Base-by-base conservation (phyloP, 2,113 vertebrate species). In the Mixornis gularis region DNA sequence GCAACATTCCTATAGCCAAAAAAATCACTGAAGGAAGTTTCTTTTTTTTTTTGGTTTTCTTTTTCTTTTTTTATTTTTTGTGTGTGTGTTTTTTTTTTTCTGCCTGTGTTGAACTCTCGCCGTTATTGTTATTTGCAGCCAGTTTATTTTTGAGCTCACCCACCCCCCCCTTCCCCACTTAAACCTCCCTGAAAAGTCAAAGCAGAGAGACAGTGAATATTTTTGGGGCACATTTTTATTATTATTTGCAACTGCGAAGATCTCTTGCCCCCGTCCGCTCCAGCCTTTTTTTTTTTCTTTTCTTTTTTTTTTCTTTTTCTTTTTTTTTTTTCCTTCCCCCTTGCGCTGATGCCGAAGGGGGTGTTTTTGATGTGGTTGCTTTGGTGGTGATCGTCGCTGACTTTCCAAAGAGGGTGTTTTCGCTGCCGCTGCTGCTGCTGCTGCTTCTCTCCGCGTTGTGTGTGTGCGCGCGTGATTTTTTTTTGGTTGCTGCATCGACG, bases 321-420 rank as follows among this genome's bases (percentile, higher is more conserved):
- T 0, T 7, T 16, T 11, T 10, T 9, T 11, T 55, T 76, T 65
- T 73, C 5, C 13, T 64, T 49, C 91, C 69, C 88, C 68, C 78
- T 91, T 32, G 90, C 70, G 83, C 96, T 89, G 93, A 92, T 96
- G 95, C 94, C 94, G 95, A 94, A 87, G 88, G 95, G 95, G 95
- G 90, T 85, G 95, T 94, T 96, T 94, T 96, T 93, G 95, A 96
- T 95, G 95, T 92, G 95, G 94, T 94, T 89, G 91, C 95, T 95
- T 92, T 94, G 94, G 95, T 91, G 95, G 94, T 92, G 95, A 93
- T 95, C 91, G 94, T 85, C 89, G 95, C 96, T 87, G 95, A 95
- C 96, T 96, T 94, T 96, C 92, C 96, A 96, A 72, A 95, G 96
- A 97, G 97, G 96, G 97, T 97, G 96, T 96, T 96, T 95, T 93